A percentile compares a stretch with the other conserved stretches of the same genome.
Evolutionary conservation across 1,140 invertebrate genomes (phyloP).

Genomic region (Cryptotermes secundus): DNA sequence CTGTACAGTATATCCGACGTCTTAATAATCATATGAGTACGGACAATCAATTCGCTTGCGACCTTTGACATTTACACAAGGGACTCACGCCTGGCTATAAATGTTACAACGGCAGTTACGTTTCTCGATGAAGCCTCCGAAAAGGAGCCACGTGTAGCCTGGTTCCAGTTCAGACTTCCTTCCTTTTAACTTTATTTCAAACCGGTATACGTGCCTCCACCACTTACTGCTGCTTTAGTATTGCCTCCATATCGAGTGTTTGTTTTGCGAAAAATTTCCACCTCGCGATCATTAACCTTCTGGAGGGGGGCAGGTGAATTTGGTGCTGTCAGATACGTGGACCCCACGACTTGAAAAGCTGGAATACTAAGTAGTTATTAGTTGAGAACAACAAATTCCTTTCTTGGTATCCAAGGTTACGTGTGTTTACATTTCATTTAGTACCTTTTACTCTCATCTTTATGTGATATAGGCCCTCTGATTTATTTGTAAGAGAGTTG

Average conservation of each 20-base stretch:
- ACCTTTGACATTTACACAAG: too few relatives aligned
- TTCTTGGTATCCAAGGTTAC: neutral
- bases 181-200: neutral
- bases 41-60: too few relatives aligned
- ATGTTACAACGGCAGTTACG: too few relatives aligned
- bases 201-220: neutral
- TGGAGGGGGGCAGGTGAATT: neutral
- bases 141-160: neutral
- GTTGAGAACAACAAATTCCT: neutral
- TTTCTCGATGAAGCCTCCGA: neutral
- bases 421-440: neutral
- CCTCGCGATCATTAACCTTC: neutral
- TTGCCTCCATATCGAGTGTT: neutral
- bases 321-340: neutral
- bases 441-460: neutral
- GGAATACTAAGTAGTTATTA: neutral
- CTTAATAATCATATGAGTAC: too few relatives aligned
- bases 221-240: neutral
- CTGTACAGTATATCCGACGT: too few relatives aligned
- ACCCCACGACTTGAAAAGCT: neutral
- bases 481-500: neutral
- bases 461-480: neutral
- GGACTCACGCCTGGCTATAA: too few relatives aligned
- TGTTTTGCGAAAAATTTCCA: neutral
- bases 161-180: neutral